These are phyloP conservation scores for Lanius ludovicianus DNA, from an alignment of 2,113 vertebrate species.

Conservation along the genomic window DNA sequence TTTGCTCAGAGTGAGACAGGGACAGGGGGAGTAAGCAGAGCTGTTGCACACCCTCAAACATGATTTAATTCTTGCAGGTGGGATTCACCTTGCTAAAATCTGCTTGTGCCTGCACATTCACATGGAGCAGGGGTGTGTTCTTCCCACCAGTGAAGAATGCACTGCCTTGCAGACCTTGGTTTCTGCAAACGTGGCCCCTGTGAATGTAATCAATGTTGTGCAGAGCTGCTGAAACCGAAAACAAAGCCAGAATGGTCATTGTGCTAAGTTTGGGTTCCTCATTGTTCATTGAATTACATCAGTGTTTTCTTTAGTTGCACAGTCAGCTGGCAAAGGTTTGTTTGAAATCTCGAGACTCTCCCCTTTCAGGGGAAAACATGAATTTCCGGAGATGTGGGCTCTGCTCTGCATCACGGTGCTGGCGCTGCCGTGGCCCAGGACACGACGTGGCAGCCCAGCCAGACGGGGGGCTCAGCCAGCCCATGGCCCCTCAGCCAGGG, in stretches of 20 bases:
- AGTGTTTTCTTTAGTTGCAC: conserved; percentile 64
- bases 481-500: not conserved
- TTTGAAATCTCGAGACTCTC: conserved; percentile 48
- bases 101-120: rapidly evolving
- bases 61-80: not conserved
- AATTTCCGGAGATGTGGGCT: conserved; percentile 8
- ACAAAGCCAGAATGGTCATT: conserved; percentile 54
- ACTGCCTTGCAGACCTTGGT: not conserved
- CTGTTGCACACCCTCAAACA: rapidly evolving
- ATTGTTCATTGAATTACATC: conserved; percentile 52
- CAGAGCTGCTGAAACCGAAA: conserved; percentile 48
- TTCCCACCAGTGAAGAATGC: not conserved
- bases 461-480: not conserved
- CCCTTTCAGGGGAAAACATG: conserved; percentile 23
- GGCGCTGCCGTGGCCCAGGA: not conserved
- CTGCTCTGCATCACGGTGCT: not conserved
- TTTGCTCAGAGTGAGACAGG: not conserved
- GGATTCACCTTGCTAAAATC: not conserved
- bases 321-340: conserved; percentile 56
- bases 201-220: conserved; percentile 25
- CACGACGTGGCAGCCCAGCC: not conserved
- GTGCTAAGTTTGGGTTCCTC: conserved; percentile 62
- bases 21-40: not conserved
- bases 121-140: not conserved
- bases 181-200: conserved; percentile 23